Percentiles rank a stretch among this genome's conserved stretches.
Conservation (phyloP, 1,140 invertebrate genomes). For the Batillaria attramentaria region DNA sequence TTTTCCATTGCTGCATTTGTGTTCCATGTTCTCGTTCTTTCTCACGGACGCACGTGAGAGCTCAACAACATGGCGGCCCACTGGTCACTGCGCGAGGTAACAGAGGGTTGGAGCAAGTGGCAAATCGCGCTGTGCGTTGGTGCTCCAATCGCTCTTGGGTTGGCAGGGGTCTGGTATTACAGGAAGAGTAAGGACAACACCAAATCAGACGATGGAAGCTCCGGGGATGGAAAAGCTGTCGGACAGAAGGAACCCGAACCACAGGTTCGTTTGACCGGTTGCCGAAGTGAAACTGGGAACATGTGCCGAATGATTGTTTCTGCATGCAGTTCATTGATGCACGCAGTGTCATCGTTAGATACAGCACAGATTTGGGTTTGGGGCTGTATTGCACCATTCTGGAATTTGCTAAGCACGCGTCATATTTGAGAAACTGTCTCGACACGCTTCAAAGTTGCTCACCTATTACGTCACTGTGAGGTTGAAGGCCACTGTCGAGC, state of each 20-base stretch:
- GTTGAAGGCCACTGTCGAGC: too few species aligned
- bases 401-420: too few species aligned
- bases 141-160: slow-evolving; percentile 84
- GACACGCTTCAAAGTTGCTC: too few species aligned
- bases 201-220: slow-evolving; percentile 37
- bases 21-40: slow-evolving; percentile 7
- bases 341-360: too few species aligned
- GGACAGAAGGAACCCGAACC: slow-evolving; percentile 21
- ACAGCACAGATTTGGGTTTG: too few species aligned
- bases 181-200: slow-evolving; percentile 67
- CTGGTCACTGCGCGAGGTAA: slow-evolving; percentile 38
- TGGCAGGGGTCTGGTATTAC: slow-evolving; percentile 84
- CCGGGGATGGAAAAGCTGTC: slow-evolving; percentile 4
- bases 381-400: too few species aligned
- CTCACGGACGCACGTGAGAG: slow-evolving; percentile 27
- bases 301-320: too few species aligned
- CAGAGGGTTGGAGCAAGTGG: slow-evolving; percentile 77
- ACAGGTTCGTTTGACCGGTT: slow-evolving; percentile 24
- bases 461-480: too few species aligned
- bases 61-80: slow-evolving; percentile 51
- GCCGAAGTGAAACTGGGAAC: slow-evolving; percentile 8
- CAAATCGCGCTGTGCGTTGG: slow-evolving; percentile 85
- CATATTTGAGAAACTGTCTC: too few species aligned
- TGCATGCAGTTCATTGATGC: too few species aligned
- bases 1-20: slow-evolving; percentile 13